phyloP scores from a whole-genome alignment of 2,797 vertebrate genomes.

The Eurystomus glaucurus region DNA sequence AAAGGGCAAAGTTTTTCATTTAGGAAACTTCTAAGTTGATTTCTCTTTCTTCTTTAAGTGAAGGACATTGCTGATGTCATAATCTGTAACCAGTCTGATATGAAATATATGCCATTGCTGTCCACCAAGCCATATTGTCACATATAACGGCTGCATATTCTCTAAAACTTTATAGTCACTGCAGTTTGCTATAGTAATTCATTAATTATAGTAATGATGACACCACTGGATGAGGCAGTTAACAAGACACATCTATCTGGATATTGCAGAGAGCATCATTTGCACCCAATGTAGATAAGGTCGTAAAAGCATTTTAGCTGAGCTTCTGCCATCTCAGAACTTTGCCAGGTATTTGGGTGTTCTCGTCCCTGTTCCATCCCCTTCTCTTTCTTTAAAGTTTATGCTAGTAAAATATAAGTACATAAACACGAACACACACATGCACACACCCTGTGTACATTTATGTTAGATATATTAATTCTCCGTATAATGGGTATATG shows the following conservation, averaged over 20 bases:
- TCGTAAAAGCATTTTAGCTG: background rate
- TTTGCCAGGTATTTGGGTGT: background rate
- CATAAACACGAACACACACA: background rate
- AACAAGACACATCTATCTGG: conserved; percentile 69
- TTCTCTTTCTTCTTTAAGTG: conserved; percentile 48
- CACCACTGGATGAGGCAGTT: conserved; percentile 64
- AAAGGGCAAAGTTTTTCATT: conserved; percentile 79
- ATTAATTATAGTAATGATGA: conserved; percentile 77
- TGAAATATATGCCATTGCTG: conserved; percentile 58
- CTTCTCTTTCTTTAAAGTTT: background rate
- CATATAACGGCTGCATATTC: conserved; percentile 14
- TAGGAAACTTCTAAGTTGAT: conserved; percentile 60
- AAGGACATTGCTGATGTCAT: conserved; percentile 49
- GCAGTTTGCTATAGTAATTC: conserved; percentile 72
- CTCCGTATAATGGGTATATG: rapidly evolving
- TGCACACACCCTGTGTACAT: background rate
- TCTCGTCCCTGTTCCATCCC: background rate
- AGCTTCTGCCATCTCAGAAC: background rate
- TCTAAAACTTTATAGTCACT: conserved; percentile 68
- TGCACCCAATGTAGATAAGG: conserved; percentile 24
- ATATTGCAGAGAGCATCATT: conserved; percentile 14
- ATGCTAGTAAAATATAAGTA: background rate
- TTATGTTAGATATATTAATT: background rate
- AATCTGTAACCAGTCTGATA: conserved; percentile 29
- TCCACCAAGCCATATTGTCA: background rate